These are phyloP conservation scores for Hormiphora californensis DNA, from an alignment of 37 sponge, comb jelly and placozoan species.

Conservation along the genomic window DNA sequence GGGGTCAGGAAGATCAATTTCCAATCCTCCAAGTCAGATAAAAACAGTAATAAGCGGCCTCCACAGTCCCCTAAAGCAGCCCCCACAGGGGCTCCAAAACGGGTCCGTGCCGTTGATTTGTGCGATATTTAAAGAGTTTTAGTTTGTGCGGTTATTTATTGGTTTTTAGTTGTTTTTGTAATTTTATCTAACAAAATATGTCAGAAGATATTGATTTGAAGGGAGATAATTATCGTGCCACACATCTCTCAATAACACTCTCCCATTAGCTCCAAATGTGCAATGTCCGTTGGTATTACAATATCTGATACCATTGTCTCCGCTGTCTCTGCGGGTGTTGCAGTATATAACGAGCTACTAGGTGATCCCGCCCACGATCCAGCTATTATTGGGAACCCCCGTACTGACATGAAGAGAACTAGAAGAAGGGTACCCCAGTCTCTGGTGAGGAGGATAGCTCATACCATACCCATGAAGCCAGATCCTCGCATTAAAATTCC, in stretches of 20 bases:
- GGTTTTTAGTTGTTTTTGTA: too few species aligned
- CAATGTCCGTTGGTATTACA: constrained; percentile 13
- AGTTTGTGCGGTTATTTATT: too few species aligned
- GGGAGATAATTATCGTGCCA: too few species aligned
- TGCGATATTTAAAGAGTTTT: constrained; percentile 34
- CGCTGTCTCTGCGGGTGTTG: constrained; percentile 15
- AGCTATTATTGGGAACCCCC: background rate
- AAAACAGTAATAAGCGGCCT: background rate
- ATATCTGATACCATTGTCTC: constrained; percentile 36
- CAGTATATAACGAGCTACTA: constrained; percentile 43
- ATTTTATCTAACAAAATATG: too few species aligned
- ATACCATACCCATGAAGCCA: constrained; percentile 3
- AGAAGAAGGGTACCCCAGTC: constrained; percentile 18
- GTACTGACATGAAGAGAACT: constrained; percentile 26
- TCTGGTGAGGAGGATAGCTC: constrained; percentile 17
- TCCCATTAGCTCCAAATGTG: too few species aligned
- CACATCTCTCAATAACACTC: too few species aligned
- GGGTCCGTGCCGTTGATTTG: constrained; percentile 5
- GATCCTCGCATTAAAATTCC: constrained; percentile 16
- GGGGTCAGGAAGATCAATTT: background rate
- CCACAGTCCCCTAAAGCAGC: too few species aligned
- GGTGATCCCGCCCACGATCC: constrained; percentile 46
- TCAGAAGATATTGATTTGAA: too few species aligned
- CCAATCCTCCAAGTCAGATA: background rate
- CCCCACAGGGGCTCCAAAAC: constrained; percentile 19